These are phyloP conservation scores for Nudaria mundana DNA, from an alignment of 2,888 invertebrate species.

Conservation along the genomic window DNA sequence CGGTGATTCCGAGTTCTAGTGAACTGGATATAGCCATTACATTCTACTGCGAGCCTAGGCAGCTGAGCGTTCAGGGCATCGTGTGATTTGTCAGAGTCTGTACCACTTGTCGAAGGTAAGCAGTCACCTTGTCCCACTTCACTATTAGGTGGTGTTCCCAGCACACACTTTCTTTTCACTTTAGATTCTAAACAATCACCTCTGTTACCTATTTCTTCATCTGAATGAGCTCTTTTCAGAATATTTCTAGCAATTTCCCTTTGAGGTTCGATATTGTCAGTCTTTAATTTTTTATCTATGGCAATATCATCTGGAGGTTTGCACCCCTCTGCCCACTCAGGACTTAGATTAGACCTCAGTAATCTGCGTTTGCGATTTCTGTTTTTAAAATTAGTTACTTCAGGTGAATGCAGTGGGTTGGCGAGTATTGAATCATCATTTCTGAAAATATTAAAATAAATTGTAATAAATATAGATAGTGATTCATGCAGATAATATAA, in stretches of 20 bases:
- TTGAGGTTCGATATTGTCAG: slow-evolving; percentile 19
- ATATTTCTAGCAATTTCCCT: slow-evolving; percentile 18
- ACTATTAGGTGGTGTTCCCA: slow-evolving; percentile 63
- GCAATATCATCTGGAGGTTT: slow-evolving; percentile 44
- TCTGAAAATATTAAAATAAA: slow-evolving; percentile 57
- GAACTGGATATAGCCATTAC: slow-evolving; percentile 72
- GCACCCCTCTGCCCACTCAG: slow-evolving; percentile 71
- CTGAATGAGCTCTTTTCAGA: slow-evolving; percentile 41
- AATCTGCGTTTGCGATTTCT: slow-evolving; percentile 50
- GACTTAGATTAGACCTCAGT: slow-evolving; percentile 53
- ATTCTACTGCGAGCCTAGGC: slow-evolving; percentile 69
- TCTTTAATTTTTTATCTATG: slow-evolving; percentile 44
- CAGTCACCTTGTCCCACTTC: slow-evolving; percentile 75
- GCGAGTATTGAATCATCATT: slow-evolving; percentile 46
- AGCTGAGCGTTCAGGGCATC: slow-evolving; percentile 64
- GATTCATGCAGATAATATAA: too few species aligned
- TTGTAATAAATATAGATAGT: too few species aligned
- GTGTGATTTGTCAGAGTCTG: slow-evolving; percentile 60
- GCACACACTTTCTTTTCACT: slow-evolving; percentile 50
- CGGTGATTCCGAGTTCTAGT: slow-evolving; percentile 59
- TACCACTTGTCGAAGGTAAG: slow-evolving; percentile 67
- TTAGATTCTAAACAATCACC: slow-evolving; percentile 55
- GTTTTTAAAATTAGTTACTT: slow-evolving; percentile 41
- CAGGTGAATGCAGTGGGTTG: slow-evolving; percentile 59
- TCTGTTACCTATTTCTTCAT: slow-evolving; percentile 49